Conservation (phyloP, 2,113 vertebrate species). For the Strix aluco region DNA sequence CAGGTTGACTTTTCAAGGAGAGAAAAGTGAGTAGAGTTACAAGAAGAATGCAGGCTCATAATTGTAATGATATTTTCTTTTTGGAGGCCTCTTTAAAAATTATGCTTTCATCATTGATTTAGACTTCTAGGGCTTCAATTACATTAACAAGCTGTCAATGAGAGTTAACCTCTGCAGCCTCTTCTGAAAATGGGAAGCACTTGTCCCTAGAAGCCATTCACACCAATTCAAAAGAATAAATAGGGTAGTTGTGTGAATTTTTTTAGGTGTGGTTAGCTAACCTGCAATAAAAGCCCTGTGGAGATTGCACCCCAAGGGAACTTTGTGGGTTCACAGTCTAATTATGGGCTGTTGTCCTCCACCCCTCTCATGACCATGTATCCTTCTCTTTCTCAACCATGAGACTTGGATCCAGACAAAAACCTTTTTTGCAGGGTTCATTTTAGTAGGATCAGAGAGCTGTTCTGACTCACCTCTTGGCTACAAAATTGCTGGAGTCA, state of each 20-base stretch:
- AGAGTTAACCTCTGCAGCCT: neutral
- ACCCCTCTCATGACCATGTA: neutral
- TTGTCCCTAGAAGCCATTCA: neutral
- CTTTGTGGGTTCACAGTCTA: neutral
- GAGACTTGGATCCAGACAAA: constrained; percentile 30
- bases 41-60: neutral
- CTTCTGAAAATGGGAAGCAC: neutral
- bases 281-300: neutral
- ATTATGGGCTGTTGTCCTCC: neutral
- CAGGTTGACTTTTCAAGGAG: neutral
- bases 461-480: neutral
- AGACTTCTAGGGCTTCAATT: neutral
- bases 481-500: neutral
- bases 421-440: neutral
- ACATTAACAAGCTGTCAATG: neutral
- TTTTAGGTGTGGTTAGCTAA: neutral
- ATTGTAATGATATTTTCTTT: neutral
- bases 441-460: neutral
- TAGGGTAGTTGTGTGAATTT: neutral
- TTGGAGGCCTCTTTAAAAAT: neutral
- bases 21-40: neutral
- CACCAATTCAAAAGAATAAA: neutral
- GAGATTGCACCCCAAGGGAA: neutral
- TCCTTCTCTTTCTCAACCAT: neutral
- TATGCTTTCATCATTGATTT: neutral